Evolutionary conservation across 2,113 vertebrate genomes (phyloP), one percentile per base, ranked within the genome.

Genomic region (Chelonoidis abingdonii): DNA sequence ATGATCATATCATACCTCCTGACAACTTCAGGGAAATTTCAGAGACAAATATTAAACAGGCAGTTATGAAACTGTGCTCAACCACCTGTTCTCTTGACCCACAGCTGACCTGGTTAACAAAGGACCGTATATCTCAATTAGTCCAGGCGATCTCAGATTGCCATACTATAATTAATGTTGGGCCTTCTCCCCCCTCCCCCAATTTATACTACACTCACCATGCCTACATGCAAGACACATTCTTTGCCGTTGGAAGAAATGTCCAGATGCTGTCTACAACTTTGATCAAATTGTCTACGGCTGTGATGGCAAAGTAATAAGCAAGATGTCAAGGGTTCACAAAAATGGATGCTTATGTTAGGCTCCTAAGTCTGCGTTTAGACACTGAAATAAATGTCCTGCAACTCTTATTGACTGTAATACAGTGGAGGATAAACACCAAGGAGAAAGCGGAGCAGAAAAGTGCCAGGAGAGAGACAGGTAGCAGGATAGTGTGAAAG

Each of bases 31-130:
- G 98, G 98, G 98, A 98, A 97, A 97, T 94, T 94, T 89, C 89
- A 83, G 93, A 97, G 97, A 97, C 98, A 98, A 97, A 97, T 98
- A 98, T 98, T 98, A 98, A 98, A 94, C 76, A 97, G 89, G 95
- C 94, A 83, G 94, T 98, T 98, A 97, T 95, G 95, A 97, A 98
- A 98, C 95, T 97, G 89, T 95, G 79, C 90, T 97, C 94, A 76
- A 97, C 97, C 98, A 98, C 97, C 98, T 98, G 98, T 98, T 98
- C 97, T 97, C 62, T 93, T 97, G 97, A 98, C 97, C 97, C 5
- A 0, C 89, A 92, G 81, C 85, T 11, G 89, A 97, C 91, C 90
- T 89, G 93, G 80, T 97, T 97, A 98, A 97, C 96, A 98, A 97
- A 97, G 94, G 91, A 85, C 95, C 94, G 92, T 95, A 91, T 96